Evolutionary conservation across 1,140 invertebrate species (phyloP), one percentile per base, ranked within the genome.

Genomic region (Drosophila teissieri): DNA sequence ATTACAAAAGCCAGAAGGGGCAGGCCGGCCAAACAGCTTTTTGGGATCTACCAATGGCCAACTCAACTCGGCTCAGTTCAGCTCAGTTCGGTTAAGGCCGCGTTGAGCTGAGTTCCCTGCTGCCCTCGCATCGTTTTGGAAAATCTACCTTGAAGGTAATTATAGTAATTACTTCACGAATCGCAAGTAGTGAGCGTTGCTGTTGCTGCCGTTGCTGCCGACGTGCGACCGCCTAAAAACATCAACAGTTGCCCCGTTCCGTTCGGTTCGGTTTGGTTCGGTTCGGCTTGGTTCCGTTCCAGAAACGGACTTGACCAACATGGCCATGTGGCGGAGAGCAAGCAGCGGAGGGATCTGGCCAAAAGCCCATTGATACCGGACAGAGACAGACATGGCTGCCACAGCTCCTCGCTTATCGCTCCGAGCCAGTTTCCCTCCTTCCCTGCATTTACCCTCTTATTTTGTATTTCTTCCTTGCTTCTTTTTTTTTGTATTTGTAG

Each of bases 131-230:
- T 91, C 90, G 83, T 91, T 91, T 91, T 91, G 90, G 90, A 91
- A 91, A 91, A 91, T 91, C 90, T 91, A 91, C 90, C 90, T 91
- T 84, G 82, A 91, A 91, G 90, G 90, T 91, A 91, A 91, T 91
- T 91, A 91, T 91, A 91, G 90, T 91, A 91, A 91, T 91, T 91
- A 91, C 85, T 91, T 91, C 90, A 91, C 90, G 90, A 91, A 91
- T 91, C 85, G 90, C 90, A 91, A 86, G 80, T 89, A 89, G 84
- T 89, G 73, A 88, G 52, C 83, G 82, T 77, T 75, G 82, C 78
- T 73, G 60, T 39, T 56, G 64, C 15, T 63, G 80, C 76, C 48
- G 73, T 64, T 75, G 88, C 78, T 86, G 88, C 85, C 89, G 88
- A 91, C 88, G 88, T 86, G 88, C 88, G 88, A 91, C 88, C 88